phyloP scores from a whole-genome alignment of 2,113 vertebrate genomes.

The Myrmecophaga tridactyla region DNA sequence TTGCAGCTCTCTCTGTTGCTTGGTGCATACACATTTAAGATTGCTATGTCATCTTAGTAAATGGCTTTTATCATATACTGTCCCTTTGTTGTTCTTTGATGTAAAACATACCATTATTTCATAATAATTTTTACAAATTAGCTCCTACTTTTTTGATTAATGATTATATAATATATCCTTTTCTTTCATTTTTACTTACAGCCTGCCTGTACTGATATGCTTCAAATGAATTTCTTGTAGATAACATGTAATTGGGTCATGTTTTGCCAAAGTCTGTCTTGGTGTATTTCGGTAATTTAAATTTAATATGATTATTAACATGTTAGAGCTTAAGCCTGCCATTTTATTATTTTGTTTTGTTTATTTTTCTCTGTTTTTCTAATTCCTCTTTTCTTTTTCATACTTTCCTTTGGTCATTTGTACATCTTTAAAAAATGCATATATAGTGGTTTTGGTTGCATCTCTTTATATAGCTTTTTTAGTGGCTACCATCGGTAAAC shows the following conservation, averaged over 20 bases:
- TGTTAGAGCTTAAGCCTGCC: too few relatives aligned
- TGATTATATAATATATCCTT: not conserved
- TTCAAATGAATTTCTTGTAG: too few relatives aligned
- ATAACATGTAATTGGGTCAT: too few relatives aligned
- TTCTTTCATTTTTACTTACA: not conserved
- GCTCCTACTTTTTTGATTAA: not conserved
- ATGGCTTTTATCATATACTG: not conserved
- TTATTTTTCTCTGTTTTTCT: not conserved
- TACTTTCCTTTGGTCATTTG: not conserved
- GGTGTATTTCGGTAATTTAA: not conserved
- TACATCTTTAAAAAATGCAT: not conserved
- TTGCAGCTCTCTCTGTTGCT: too few relatives aligned
- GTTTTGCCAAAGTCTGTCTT: not conserved
- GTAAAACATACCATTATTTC: too few relatives aligned
- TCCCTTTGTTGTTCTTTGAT: too few relatives aligned
- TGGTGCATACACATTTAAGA: too few relatives aligned
- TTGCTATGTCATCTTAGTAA: not conserved
- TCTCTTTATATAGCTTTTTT: not conserved
- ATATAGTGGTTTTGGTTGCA: not conserved
- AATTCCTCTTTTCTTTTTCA: not conserved
- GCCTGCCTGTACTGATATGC: not conserved
- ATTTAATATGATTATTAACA: too few relatives aligned
- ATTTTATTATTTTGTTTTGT: not conserved
- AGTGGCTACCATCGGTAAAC: not conserved
- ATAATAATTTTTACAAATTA: not conserved